Evolutionary conservation across 2,888 invertebrate genomes (phyloP).

Genomic region (Crossocerus cetratus): DNA sequence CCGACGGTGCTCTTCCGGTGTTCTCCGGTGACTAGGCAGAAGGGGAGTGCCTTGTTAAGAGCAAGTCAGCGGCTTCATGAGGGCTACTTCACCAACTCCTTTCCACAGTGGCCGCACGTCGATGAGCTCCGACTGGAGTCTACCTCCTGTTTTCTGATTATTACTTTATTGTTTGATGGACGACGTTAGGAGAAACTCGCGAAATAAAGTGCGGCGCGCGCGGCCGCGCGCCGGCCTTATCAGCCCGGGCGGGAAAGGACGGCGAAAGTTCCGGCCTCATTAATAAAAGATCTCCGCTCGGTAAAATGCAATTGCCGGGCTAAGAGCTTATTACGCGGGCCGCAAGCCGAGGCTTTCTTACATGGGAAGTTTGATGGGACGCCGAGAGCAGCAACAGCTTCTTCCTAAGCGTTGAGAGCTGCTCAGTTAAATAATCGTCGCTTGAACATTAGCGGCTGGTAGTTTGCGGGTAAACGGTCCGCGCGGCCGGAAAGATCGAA

Average conservation of each 20-base stretch:
- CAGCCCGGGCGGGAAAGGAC: background rate
- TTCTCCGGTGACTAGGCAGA: conserved; percentile 6
- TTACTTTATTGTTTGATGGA: conserved; percentile 19
- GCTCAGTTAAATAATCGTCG: background rate
- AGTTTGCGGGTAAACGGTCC: background rate
- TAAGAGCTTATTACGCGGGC: conserved; percentile 42
- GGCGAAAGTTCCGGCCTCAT: conserved; percentile 33
- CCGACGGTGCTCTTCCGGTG: conserved; percentile 16
- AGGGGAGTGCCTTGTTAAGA: conserved; percentile 37
- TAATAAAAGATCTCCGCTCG: conserved; percentile 39
- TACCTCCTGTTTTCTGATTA: background rate
- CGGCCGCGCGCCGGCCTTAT: background rate
- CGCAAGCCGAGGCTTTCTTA: conserved; percentile 6
- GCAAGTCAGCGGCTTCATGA: conserved; percentile 31
- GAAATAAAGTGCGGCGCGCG: background rate
- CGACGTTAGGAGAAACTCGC: conserved; percentile 6
- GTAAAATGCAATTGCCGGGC: conserved; percentile 27
- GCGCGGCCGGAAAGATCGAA: conserved; percentile 17
- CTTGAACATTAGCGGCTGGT: background rate
- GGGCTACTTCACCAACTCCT: conserved; percentile 37
- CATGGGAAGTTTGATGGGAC: conserved; percentile 28
- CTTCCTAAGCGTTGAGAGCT: background rate
- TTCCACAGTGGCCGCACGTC: conserved; percentile 4
- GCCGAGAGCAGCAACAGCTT: conserved; percentile 16
- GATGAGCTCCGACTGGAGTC: background rate